Conservation (phyloP, 2,113 vertebrate species). For the Stigmatopora argus region DNA sequence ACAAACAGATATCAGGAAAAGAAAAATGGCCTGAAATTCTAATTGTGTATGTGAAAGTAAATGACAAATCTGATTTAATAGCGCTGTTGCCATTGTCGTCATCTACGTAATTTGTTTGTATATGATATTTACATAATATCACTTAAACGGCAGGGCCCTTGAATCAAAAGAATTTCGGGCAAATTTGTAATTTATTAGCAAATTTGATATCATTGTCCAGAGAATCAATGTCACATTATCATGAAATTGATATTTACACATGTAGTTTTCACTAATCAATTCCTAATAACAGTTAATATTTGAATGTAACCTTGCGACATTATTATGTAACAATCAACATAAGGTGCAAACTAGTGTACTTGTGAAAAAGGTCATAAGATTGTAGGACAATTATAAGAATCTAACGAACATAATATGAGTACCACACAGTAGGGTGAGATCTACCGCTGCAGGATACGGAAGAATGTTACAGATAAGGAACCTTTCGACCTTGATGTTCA, state of each 20-base stretch:
- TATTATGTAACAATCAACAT: background rate
- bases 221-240: too few species aligned
- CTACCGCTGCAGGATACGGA: background rate
- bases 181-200: too few species aligned
- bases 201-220: too few species aligned
- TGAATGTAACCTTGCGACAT: too few species aligned
- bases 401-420: background rate
- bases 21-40: constrained; percentile 1
- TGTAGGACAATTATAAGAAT: background rate
- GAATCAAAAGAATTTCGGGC: too few species aligned
- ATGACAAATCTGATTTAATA: background rate
- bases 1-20: constrained; percentile 25
- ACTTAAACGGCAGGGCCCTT: too few species aligned
- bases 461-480: constrained; percentile 12
- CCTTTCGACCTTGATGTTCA: constrained; percentile 4
- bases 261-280: too few species aligned
- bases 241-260: too few species aligned
- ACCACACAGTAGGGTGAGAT: background rate
- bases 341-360: background rate
- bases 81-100: background rate
- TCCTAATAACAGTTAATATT: too few species aligned
- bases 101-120: too few species aligned
- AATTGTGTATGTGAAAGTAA: constrained; percentile 9
- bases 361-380: background rate
- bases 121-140: too few species aligned